These are phyloP conservation scores for Onychomys leucogaster DNA, from an alignment of 2,797 vertebrate species.

Conservation along the genomic window DNA sequence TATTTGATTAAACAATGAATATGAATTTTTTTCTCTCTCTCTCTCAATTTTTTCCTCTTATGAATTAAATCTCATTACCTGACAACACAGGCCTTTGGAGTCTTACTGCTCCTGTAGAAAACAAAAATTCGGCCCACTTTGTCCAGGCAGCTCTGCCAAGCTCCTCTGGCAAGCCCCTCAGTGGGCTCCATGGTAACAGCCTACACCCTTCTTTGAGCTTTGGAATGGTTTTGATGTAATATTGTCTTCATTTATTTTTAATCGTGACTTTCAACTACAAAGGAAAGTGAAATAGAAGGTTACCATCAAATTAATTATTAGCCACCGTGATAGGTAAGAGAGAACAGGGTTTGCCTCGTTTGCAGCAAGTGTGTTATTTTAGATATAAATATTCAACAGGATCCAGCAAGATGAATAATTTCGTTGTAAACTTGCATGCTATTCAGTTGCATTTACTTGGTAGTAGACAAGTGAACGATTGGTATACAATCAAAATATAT, in stretches of 20 bases:
- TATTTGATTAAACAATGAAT: slow-evolving; percentile 90
- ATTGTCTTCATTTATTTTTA: slow-evolving; percentile 84
- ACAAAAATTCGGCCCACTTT: slow-evolving; percentile 82
- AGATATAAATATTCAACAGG: slow-evolving; percentile 67
- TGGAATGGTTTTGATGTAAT: slow-evolving; percentile 80
- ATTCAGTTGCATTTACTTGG: slow-evolving; percentile 62
- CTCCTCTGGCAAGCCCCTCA: slow-evolving; percentile 77
- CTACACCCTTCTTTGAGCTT: slow-evolving; percentile 77
- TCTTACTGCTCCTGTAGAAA: slow-evolving; percentile 80
- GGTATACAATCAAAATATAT: slow-evolving; percentile 71
- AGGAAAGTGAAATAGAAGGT: slow-evolving; percentile 74
- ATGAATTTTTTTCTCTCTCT: slow-evolving; percentile 86
- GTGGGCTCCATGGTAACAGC: slow-evolving; percentile 74
- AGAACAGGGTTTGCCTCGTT: slow-evolving; percentile 64
- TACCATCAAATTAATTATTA: slow-evolving; percentile 77
- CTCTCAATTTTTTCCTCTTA: slow-evolving; percentile 61
- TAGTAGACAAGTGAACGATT: slow-evolving; percentile 64
- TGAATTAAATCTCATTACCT: slow-evolving; percentile 89
- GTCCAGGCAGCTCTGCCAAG: slow-evolving; percentile 79
- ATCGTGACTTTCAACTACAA: slow-evolving; percentile 76
- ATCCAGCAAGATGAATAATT: slow-evolving; percentile 57
- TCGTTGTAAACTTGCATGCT: slow-evolving; percentile 58
- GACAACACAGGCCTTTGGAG: slow-evolving; percentile 84
- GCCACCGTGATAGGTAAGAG: slow-evolving; percentile 62
- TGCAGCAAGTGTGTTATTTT: slow-evolving; percentile 51